Evolutionary conservation across 2,888 invertebrate genomes (phyloP).

Genomic region (Tiphia femorata): DNA sequence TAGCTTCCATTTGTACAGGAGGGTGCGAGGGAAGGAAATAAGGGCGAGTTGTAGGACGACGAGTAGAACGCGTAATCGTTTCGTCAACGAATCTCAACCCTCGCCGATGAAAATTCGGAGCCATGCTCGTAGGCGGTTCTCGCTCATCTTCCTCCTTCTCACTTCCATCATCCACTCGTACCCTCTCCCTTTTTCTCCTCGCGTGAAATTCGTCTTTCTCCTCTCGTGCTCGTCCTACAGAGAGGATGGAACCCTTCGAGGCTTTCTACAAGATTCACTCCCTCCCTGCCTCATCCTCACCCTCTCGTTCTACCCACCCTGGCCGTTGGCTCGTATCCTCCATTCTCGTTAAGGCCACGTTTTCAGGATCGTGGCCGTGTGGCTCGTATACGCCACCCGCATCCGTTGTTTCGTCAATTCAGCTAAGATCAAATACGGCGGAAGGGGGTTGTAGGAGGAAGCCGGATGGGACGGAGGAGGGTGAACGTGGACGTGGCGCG

Average conservation of each 20-base stretch:
- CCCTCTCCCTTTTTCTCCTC: neutral
- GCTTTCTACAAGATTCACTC: constrained; percentile 7
- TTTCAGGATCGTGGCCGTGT: constrained; percentile 10
- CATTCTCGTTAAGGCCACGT: constrained; percentile 27
- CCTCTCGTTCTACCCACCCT: neutral
- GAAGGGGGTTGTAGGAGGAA: neutral
- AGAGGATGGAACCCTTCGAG: constrained; percentile 13
- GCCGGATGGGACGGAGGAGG: neutral
- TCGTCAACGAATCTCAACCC: neutral
- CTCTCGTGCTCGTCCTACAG: neutral
- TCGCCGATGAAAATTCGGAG: neutral
- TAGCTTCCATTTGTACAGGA: too few species aligned
- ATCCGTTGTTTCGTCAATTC: constrained; percentile 46
- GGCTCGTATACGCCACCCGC: constrained; percentile 30
- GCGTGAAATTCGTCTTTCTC: neutral
- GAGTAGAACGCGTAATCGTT: neutral
- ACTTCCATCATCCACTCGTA: neutral
- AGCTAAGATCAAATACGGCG: constrained; percentile 46
- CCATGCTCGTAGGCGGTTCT: too few species aligned
- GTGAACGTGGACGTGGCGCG: constrained; percentile 8
- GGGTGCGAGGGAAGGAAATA: too few species aligned
- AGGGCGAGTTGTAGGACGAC: too few species aligned
- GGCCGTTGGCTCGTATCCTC: neutral
- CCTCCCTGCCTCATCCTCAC: neutral
- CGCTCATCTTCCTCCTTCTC: neutral